A percentile compares a stretch with the other conserved stretches of the same genome.
These are phyloP conservation scores for Raja brachyura DNA, from an alignment of 2,113 vertebrate genomes.

Conservation along the genomic window DNA sequence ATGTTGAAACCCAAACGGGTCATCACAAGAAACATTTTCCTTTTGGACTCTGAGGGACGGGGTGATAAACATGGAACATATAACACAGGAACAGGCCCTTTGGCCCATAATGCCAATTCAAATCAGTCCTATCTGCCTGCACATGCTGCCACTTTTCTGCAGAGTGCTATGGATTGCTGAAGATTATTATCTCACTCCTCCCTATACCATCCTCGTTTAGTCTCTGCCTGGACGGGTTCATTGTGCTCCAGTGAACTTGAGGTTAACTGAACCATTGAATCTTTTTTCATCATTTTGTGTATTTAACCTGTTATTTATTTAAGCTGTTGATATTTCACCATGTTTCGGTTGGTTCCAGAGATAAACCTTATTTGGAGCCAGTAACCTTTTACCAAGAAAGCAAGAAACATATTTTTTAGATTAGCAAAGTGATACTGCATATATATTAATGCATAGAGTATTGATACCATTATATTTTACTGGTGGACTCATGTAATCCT, in stretches of 20 bases:
- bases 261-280: neutral
- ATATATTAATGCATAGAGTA: too few species aligned
- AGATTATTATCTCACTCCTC: too few species aligned
- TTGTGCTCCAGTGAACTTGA: neutral
- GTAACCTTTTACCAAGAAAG: neutral
- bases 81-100: too few species aligned
- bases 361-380: neutral
- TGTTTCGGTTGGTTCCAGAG: neutral
- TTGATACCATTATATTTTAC: neutral
- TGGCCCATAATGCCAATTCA: too few species aligned
- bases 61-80: too few species aligned
- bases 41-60: neutral
- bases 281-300: neutral
- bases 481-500: neutral
- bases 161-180: too few species aligned
- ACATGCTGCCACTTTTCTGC: too few species aligned
- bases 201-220: too few species aligned
- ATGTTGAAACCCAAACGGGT: neutral
- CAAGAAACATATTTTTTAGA: neutral
- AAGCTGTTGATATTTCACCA: neutral
- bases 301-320: slow-evolving; percentile 32
- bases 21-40: neutral
- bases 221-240: too few species aligned
- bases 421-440: neutral
- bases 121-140: too few species aligned